phyloP scores from a whole-genome alignment of 2,888 invertebrate genomes.

The Napeogenes inachia region DNA sequence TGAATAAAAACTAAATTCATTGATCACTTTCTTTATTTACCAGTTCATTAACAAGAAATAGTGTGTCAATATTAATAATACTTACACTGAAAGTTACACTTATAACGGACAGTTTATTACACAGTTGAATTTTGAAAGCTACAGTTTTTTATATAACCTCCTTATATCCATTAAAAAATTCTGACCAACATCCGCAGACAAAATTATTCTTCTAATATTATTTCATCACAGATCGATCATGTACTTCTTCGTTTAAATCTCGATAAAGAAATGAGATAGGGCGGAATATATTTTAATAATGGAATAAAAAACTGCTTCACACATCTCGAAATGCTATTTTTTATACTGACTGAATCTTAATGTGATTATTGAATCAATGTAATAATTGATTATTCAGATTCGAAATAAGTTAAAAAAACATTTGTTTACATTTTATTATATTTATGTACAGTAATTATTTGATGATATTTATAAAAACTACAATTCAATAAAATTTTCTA shows the following conservation, averaged over 20 bases:
- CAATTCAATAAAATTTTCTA: constrained; percentile 62
- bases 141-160: constrained; percentile 34
- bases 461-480: constrained; percentile 59
- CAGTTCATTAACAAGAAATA: constrained; percentile 71
- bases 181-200: constrained; percentile 52
- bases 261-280: constrained; percentile 49
- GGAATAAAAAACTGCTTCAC: constrained; percentile 43
- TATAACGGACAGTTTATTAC: constrained; percentile 62
- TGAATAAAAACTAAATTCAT: constrained; percentile 30
- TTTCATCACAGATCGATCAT: constrained; percentile 73
- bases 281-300: constrained; percentile 50
- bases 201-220: constrained; percentile 59
- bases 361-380: too few species aligned
- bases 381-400: constrained; percentile 26
- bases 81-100: constrained; percentile 68
- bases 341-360: constrained; percentile 37
- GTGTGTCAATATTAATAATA: constrained; percentile 71
- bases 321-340: constrained; percentile 46
- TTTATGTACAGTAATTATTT: constrained; percentile 58
- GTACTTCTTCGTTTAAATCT: constrained; percentile 65
- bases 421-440: constrained; percentile 50
- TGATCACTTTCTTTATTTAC: constrained; percentile 69
- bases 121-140: constrained; percentile 55
- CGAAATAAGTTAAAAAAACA: constrained; percentile 33
- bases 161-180: constrained; percentile 38